A percentile compares a stretch with the other conserved stretches of the same genome.
Evolutionary conservation across 2,888 invertebrate species (phyloP).

Genomic region (Diarsia brunnea): DNA sequence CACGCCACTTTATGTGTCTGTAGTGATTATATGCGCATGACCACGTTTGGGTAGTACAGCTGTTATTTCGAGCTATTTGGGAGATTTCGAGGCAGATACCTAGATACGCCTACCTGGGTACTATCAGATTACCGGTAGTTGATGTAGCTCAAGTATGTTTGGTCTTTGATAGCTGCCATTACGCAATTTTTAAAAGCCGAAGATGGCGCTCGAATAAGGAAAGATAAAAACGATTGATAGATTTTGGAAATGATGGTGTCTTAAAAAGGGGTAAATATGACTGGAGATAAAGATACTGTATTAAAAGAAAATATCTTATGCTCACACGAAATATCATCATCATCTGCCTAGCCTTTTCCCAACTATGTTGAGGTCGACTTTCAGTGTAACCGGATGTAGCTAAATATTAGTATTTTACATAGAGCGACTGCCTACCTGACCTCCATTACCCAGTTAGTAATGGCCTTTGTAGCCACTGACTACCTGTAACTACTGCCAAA

Average conservation of each 20-base stretch:
- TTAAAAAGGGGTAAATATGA: too few species aligned
- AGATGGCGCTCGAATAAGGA: too few species aligned
- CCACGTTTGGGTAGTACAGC: constrained; percentile 25
- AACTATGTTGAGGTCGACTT: neutral
- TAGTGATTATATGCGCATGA: constrained; percentile 62
- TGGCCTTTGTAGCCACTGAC: neutral
- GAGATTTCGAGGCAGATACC: neutral
- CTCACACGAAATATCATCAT: neutral
- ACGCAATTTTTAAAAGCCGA: neutral
- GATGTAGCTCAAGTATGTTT: neutral
- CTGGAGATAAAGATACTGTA: too few species aligned
- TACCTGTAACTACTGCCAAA: neutral
- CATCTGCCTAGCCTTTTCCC: neutral
- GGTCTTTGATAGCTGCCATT: neutral
- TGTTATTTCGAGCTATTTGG: constrained; percentile 24
- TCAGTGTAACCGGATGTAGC: neutral
- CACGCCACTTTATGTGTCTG: constrained; percentile 54
- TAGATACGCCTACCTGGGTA: neutral
- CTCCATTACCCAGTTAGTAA: neutral
- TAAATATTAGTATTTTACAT: neutral
- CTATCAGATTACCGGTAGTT: neutral
- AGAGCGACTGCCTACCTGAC: neutral
- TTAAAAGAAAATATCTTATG: too few species aligned
- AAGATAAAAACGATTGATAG: neutral
- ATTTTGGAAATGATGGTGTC: neutral